These are phyloP conservation scores for Ricordea florida DNA, from an alignment of 92 coral and sea anemone species.

Conservation along the genomic window DNA sequence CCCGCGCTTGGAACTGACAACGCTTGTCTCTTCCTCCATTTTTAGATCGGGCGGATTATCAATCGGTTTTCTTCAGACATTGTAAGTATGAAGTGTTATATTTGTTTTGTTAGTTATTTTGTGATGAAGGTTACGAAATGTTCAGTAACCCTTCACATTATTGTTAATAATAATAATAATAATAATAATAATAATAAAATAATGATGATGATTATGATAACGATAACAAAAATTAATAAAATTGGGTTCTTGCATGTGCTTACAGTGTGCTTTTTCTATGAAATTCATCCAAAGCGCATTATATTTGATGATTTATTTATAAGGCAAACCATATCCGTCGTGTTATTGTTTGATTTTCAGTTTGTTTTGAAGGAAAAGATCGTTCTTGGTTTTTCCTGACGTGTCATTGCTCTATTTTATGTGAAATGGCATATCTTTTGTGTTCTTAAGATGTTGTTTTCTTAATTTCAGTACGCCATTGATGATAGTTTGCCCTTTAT, in stretches of 20 bases:
- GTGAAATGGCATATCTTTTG: not conserved
- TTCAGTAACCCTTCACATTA: not conserved
- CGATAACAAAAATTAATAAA: too few species aligned
- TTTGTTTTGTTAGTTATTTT: not conserved
- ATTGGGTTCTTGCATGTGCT: too few species aligned
- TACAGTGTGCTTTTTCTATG: too few species aligned
- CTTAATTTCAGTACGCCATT: constrained; percentile 79
- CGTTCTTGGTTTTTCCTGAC: too few species aligned
- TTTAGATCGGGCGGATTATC: constrained; percentile 91
- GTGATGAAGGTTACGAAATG: not conserved
- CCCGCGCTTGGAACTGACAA: too few species aligned
- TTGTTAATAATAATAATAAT: not conserved
- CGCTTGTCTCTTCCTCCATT: constrained; percentile 1
- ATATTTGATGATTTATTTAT: too few species aligned
- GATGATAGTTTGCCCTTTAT: constrained; percentile 98
- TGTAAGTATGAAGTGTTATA: constrained; percentile 45
- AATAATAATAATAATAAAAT: not conserved
- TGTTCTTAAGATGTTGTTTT: not conserved
- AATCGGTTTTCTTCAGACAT: constrained; percentile 97
- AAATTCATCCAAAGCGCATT: too few species aligned
- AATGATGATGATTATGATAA: not conserved
- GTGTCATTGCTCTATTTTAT: not conserved
- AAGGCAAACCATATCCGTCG: too few species aligned
- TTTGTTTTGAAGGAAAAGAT: not conserved
- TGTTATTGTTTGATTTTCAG: too few species aligned